Evolutionary conservation across 2,113 vertebrate species (phyloP), one percentile per base, ranked within the genome.

Genomic region (Oceanodroma tethys): DNA sequence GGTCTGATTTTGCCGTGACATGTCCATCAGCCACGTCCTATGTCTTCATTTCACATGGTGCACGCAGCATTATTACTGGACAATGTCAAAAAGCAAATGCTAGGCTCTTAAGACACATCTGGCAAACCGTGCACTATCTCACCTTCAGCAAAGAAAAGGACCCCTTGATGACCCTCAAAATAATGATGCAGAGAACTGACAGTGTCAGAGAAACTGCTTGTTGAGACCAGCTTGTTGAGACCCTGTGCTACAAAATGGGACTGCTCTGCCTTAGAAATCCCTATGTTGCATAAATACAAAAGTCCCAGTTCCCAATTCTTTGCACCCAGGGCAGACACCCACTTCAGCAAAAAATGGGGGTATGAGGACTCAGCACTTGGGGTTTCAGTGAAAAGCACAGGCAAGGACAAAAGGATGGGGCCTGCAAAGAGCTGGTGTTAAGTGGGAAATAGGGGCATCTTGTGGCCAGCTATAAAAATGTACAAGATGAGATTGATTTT

Each of bases 381-480:
- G 16, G 19, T 17, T 36, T n/a, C 19, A 23, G 40, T 5, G 58
- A 43, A 58, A 86, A 50, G 8, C 68, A 9, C 38, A 78, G 26
- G n/a, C 32, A 58, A 65, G 18, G 43, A 56, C 15, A 40, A 38
- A 81, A 60, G 42, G n/a, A 92, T 36, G 56, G 26, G 20, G 7
- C 45, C 20, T 0, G 3, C 1, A 4, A 42, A 40, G 52, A 90
- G 71, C 45, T 53, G 45, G n/a, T 58, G 53, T 36, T 72, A 52
- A 19, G 29, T 10, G 79, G 95, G 55, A 82, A 88, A 82, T 60
- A n/a, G 90, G 86, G 97, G 94, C 98, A 98, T 50, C 98, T 98
- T 83, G 97, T 98, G 98, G 98, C 70, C 81, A 93, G 15, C 81
- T 17, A 5, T 5, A 73, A 89, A 79, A 88, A 48, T 36, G 84